phyloP scores from a whole-genome alignment of 2,888 invertebrate genomes.

The Notocelia uddmanniana region DNA sequence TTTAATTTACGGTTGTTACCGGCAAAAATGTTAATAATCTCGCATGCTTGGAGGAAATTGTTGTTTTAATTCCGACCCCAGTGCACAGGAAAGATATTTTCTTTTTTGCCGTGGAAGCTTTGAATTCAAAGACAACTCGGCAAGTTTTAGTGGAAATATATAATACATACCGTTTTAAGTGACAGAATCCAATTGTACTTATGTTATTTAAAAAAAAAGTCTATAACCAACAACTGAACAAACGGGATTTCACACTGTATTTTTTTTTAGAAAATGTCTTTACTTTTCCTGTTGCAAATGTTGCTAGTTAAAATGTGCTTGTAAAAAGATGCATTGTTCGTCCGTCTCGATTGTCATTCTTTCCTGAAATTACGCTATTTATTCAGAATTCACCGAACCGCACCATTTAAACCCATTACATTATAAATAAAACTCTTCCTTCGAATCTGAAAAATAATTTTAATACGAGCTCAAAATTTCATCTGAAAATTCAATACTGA shows the following conservation, averaged over 20 bases:
- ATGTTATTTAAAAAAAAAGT: too few species aligned
- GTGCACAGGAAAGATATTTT: neutral
- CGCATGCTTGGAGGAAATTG: constrained; percentile 22
- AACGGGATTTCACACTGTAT: too few species aligned
- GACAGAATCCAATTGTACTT: neutral
- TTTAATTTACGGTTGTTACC: constrained; percentile 32
- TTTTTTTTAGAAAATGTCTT: too few species aligned
- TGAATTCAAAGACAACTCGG: neutral
- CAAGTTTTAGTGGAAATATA: neutral
- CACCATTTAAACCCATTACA: constrained; percentile 11
- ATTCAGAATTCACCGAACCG: constrained; percentile 8
- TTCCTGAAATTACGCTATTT: neutral
- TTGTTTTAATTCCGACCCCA: constrained; percentile 8
- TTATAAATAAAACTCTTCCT: constrained; percentile 7
- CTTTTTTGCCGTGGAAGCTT: neutral
- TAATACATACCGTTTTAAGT: neutral
- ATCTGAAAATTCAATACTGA: constrained; percentile 19
- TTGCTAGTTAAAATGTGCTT: too few species aligned
- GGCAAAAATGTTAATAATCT: constrained; percentile 29
- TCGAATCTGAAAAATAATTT: neutral
- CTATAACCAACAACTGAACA: too few species aligned
- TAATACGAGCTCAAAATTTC: constrained; percentile 20
- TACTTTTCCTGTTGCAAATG: too few species aligned
- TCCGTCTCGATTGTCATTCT: neutral
- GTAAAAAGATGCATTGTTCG: too few species aligned